phyloP scores from a whole-genome alignment of 2,888 invertebrate species.

The Trachelus stipa region DNA sequence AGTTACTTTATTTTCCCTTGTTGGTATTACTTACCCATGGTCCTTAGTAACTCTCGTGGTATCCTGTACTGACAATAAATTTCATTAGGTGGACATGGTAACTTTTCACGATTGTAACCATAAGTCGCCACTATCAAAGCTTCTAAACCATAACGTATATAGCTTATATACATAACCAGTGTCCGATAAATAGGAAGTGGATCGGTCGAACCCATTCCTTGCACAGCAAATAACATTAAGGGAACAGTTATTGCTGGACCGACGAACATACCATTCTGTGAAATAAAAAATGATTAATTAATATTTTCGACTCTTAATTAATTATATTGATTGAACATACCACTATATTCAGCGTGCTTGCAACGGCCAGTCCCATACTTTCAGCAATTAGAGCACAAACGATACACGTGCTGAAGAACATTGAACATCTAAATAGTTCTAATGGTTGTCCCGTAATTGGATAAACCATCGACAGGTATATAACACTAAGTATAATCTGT shows the following conservation, averaged over 20 bases:
- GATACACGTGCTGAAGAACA: slow-evolving; percentile 79
- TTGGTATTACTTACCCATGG: slow-evolving; percentile 70
- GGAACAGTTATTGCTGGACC: slow-evolving; percentile 91
- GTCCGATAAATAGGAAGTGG: slow-evolving; percentile 81
- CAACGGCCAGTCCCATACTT: slow-evolving; percentile 81
- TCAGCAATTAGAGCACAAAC: slow-evolving; percentile 82
- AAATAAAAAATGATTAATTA: slow-evolving; percentile 28
- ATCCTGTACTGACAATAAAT: slow-evolving; percentile 82
- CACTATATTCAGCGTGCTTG: slow-evolving; percentile 80
- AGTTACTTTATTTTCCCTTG: too few relatives aligned
- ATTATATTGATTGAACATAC: slow-evolving; percentile 69
- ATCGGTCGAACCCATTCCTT: slow-evolving; percentile 82
- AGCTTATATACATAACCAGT: slow-evolving; percentile 85
- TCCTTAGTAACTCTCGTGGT: slow-evolving; percentile 78
- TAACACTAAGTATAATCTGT: slow-evolving; percentile 71
- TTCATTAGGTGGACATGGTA: slow-evolving; percentile 79
- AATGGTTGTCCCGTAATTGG: slow-evolving; percentile 81
- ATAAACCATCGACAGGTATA: slow-evolving; percentile 80
- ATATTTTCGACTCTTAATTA: slow-evolving; percentile 2
- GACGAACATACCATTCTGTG: slow-evolving; percentile 87
- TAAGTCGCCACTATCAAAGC: slow-evolving; percentile 85
- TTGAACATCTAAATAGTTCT: slow-evolving; percentile 74
- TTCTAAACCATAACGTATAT: slow-evolving; percentile 84
- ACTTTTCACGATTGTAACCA: slow-evolving; percentile 78
- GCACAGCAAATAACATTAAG: slow-evolving; percentile 86